phyloP scores from a whole-genome alignment of 1,140 invertebrate species.

The Yoshiicerus persimilis region DNA sequence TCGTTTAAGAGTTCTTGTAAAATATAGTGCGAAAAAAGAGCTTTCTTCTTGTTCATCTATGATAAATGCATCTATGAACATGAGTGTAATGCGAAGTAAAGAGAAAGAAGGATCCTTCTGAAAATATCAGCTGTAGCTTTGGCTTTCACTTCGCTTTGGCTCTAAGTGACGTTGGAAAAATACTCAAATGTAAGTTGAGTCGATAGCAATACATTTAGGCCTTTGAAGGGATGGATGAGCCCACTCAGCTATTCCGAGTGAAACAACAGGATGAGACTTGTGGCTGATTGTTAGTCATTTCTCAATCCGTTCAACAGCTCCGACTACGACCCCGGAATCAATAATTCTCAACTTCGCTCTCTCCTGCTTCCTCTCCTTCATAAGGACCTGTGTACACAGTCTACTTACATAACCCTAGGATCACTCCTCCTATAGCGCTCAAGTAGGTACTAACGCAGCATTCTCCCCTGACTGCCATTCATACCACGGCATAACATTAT shows the following conservation, averaged over 20 bases:
- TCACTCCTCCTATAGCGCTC: no score
- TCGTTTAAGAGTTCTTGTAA: background rate
- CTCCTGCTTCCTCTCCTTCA: background rate
- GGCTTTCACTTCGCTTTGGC: background rate
- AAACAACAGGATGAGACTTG: constrained; percentile 16
- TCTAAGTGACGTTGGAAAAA: background rate
- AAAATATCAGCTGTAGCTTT: background rate
- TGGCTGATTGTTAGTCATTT: constrained; percentile 25
- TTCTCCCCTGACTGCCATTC: background rate
- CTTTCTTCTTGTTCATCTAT: background rate
- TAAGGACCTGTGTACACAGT: background rate
- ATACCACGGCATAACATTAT: background rate
- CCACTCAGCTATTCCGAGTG: constrained; percentile 17
- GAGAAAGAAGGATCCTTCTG: background rate
- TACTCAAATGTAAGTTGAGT: background rate
- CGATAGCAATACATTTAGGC: background rate
- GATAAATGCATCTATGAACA: background rate
- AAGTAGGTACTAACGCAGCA: background rate
- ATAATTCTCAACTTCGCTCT: background rate
- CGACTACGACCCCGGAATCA: constrained; percentile 18
- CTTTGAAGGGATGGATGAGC: background rate
- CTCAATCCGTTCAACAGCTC: constrained; percentile 23
- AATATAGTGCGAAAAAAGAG: background rate
- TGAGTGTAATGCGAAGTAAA: background rate
- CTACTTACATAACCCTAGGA: no score